Evolutionary conservation across 2,113 vertebrate species (phyloP).

Genomic region (Melanocharis versteri): DNA sequence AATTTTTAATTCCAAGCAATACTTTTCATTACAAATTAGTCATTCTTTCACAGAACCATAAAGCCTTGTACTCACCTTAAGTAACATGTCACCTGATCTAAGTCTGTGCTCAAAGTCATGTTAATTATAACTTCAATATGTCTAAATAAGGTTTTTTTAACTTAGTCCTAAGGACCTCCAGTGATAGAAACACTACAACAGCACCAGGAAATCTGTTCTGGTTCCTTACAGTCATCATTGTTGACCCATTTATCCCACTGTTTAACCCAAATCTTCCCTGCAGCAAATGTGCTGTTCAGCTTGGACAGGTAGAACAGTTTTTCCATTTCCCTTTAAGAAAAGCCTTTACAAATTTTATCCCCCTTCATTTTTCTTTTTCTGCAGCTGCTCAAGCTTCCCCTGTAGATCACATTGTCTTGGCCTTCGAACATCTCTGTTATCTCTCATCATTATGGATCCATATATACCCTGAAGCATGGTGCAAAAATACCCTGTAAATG

Average conservation of each 20-base stretch:
- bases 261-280: neutral
- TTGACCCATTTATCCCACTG: neutral
- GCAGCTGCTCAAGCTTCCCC: neutral
- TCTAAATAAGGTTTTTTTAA: neutral
- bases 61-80: neutral
- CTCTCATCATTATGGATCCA: neutral
- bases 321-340: neutral
- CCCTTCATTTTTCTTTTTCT: neutral
- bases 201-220: neutral
- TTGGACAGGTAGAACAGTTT: neutral
- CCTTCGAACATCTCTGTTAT: neutral
- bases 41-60: neutral
- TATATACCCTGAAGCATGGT: neutral
- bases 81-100: neutral
- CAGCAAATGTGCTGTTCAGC: neutral
- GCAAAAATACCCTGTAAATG: neutral
- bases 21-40: neutral
- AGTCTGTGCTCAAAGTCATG: neutral
- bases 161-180: neutral
- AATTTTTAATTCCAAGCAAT: neutral
- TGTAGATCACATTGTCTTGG: neutral
- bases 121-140: neutral
- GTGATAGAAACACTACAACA: neutral
- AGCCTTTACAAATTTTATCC: neutral
- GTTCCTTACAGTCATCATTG: neutral